Base-by-base conservation (phyloP, 2,888 invertebrate genomes). In the Onthophagus sagittarius region DNA sequence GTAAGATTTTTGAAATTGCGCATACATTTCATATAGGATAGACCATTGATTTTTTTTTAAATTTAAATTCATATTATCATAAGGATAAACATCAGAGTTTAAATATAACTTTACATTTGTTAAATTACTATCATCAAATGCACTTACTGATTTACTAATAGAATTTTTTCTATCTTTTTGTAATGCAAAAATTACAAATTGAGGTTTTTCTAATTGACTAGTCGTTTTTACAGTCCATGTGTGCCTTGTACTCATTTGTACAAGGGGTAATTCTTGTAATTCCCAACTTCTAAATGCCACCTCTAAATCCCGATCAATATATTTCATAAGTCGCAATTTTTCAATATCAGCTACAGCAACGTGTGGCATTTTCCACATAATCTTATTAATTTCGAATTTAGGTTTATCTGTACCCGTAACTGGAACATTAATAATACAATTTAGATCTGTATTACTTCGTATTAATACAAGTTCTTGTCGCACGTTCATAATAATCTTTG, bases 401-500 rank as follows among this genome's bases (percentile, higher is more conserved):
- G 9, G 13, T 13, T 3, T n/a, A 14, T 64, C 64, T 0, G 64
- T 13, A 9, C 23, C 64, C 14, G 64, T 9, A 13, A 64, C 23
- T 1, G 23, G 64, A n/a, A 64, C 64, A 15, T 11, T 14, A 15
- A 15, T 15, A 63, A 70, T 71, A 53, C 79, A 77, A 77, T 83
- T 83, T 81, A 70, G 79, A 75, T 72, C 70, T n/a, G 71, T 70
- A 39, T 77, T 80, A 23, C 80, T 76, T 71, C 83, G 76, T 11
- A 78, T 77, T 9, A 84, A 72, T 62, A 82, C 78, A 15, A 82
- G 73, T 77, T 85, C 83, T 80, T 84, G 84, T 77, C 82, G 82
- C 71, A 79, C 79, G 75, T 84, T 84, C 0, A 83, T 77, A 70
- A 83, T 76, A 67, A 84, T 79, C 77, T 81, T 81, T 33, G 79